Base-by-base conservation (phyloP, 1,140 invertebrate species). In the Tetragonula clypearis region DNA sequence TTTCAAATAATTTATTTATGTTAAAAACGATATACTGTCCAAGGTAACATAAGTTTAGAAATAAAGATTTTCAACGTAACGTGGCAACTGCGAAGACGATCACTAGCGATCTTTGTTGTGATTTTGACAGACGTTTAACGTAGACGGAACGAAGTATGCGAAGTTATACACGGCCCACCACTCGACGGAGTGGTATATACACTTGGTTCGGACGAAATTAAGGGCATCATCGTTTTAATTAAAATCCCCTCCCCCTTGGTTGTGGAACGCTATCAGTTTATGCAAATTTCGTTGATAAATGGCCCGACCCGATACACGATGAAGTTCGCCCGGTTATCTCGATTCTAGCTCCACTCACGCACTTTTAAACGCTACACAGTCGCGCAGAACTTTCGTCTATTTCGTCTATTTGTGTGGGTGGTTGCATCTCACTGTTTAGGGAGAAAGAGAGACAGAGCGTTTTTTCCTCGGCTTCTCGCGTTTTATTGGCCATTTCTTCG, bases 191-290 rank as follows among this genome's bases (percentile, higher is more conserved):
- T 49, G 8, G 41, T 49, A 49, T 76, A 84, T 66, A 60, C 75
- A 41, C 35, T 73, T 72, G 72, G 68, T 26, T 60, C 55, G n/a
- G 49, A 49, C 73, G 86, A 85, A 88, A 88, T 88, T 88, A 88
- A 88, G 85, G 83, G 87, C 87, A 77, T 88, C 87, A 86, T 88
- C 87, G 85, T 88, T 84, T 88, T 88, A 88, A 88, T 88, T 88
- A 88, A 86, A 88, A 88, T 58, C 87, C 72, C 82, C 56, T 69
- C 41, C 0, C 9, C 6, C 41, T 49, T 58, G 80, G 86, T 77
- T 75, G 68, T 82, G 73, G 65, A 75, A 74, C 83, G 77, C 79
- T 83, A 81, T 86, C 87, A 86, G 87, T 82, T 88, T 88, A 88
- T 88, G 87, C 82, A 88, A 88, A 88, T 88, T 69, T 60, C 60